Evolutionary conservation across 2,888 invertebrate species (phyloP).

Genomic region (Stenodema calcarata): DNA sequence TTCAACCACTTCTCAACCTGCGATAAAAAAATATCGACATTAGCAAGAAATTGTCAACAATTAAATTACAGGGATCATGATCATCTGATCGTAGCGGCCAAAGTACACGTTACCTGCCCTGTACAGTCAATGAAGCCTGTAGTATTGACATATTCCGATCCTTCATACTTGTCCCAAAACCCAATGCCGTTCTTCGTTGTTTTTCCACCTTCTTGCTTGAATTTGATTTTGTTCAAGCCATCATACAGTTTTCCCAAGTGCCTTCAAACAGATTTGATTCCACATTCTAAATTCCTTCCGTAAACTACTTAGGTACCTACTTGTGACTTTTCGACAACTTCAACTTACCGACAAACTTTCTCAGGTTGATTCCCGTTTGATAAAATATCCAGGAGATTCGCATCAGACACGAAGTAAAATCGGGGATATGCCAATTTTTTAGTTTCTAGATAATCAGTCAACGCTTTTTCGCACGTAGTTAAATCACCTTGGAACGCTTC

Average conservation of each 20-base stretch:
- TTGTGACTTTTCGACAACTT: neutral
- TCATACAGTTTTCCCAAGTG: slow-evolving; percentile 93
- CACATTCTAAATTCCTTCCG: too few relatives aligned
- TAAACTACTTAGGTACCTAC: too few relatives aligned
- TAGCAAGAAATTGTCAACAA: neutral
- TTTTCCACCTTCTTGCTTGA: slow-evolving; percentile 67
- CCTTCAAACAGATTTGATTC: slow-evolving; percentile 60
- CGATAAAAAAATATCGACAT: neutral
- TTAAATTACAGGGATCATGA: neutral
- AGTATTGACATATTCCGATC: slow-evolving; percentile 66
- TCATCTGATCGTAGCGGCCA: neutral
- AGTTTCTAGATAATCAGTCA: slow-evolving; percentile 93
- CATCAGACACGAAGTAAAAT: slow-evolving; percentile 94
- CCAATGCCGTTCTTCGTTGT: slow-evolving; percentile 71
- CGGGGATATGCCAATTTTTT: slow-evolving; percentile 92
- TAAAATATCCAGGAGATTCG: slow-evolving; percentile 83
- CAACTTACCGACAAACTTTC: slow-evolving; percentile 69
- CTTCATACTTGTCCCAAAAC: slow-evolving; percentile 88
- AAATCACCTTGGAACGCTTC: slow-evolving; percentile 76
- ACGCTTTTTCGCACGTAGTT: slow-evolving; percentile 90
- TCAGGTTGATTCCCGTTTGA: slow-evolving; percentile 85
- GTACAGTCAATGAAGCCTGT: slow-evolving; percentile 77
- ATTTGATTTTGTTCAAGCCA: slow-evolving; percentile 80
- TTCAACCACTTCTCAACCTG: slow-evolving; percentile 91
- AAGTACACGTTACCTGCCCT: slow-evolving; percentile 70